Evolutionary conservation across 2,113 vertebrate genomes (phyloP), one percentile per base, ranked within the genome.

Genomic region (Catagonus wagneri): DNA sequence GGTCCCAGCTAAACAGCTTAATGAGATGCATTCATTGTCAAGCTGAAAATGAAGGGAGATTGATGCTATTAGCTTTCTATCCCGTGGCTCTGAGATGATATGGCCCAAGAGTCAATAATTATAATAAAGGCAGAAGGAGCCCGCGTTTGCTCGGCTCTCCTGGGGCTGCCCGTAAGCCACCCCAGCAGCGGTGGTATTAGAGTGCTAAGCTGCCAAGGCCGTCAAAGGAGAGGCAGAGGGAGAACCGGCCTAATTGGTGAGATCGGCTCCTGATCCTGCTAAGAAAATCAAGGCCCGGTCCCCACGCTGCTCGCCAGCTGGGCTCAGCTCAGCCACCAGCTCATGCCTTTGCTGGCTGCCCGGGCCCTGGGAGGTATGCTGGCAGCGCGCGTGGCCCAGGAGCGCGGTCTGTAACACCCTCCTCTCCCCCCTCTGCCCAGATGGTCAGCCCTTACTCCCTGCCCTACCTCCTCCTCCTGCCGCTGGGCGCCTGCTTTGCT

Each of bases 401-500:
- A 0, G 11, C 3, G 25, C 9, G 5, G 68, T 79, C 39, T 9
- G 4, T 96, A 61, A 97, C 89, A 8, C 22, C 22, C 10, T 27
- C 22, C 61, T 75, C 83, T 96, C 60, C 88, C 27, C 72, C 56
- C 86, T 83, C 68, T 68, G 54, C 32, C 11, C 86, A 99, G 99
- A 99, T 99, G 98, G 94, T 83, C 16, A 52, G 96, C 14, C 50
- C 86, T 12, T 92, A 25, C 74, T 91, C 96, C 0, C 89, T 98
- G 69, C 96, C 96, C 87, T 98, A 94, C 89, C 95, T 99, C 65
- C 80, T 99, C 34, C 93, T 99, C 6, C 97, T 98, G 72, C 97
- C 97, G 6, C 94, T 98, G 94, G 98, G 97, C 0, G 17, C 86
- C 97, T 98, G 98, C 95, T 95, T 97, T 34, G 97, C 98, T 12